phyloP scores from a whole-genome alignment of 2,888 invertebrate species.

The Anticlea derivata region DNA sequence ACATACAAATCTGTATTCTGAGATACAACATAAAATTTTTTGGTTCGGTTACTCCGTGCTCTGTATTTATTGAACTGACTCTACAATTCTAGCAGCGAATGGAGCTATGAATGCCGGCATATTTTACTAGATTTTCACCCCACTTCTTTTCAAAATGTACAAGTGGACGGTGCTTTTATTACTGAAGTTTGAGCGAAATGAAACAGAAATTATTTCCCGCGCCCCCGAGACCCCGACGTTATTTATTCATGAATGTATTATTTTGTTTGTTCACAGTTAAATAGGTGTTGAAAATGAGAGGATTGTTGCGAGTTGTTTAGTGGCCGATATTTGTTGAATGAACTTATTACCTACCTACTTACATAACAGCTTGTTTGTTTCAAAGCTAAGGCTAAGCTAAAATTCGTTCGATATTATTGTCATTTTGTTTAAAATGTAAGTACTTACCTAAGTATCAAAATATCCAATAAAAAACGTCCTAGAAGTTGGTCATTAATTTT shows the following conservation, averaged over 20 bases:
- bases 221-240: constrained; percentile 34
- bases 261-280: constrained; percentile 39
- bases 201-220: constrained; percentile 44
- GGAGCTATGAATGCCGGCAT: constrained; percentile 7
- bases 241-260: constrained; percentile 42
- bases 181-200: constrained; percentile 44
- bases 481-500: background rate
- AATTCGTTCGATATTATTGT: no score
- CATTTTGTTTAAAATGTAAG: background rate
- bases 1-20: no score
- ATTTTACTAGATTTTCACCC: constrained; percentile 45
- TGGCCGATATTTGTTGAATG: constrained; percentile 24
- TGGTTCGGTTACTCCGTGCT: no score
- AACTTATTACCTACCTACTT: constrained; percentile 3
- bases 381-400: no score
- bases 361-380: no score
- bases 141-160: constrained; percentile 45
- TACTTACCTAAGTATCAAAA: background rate
- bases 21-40: no score
- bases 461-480: no score
- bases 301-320: constrained; percentile 28
- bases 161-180: constrained; percentile 50
- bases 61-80: background rate
- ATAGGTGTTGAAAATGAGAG: constrained; percentile 40
- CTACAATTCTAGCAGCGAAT: constrained; percentile 12